Evolutionary conservation across 1,140 invertebrate genomes (phyloP).

Genomic region (Nomia melanderi): DNA sequence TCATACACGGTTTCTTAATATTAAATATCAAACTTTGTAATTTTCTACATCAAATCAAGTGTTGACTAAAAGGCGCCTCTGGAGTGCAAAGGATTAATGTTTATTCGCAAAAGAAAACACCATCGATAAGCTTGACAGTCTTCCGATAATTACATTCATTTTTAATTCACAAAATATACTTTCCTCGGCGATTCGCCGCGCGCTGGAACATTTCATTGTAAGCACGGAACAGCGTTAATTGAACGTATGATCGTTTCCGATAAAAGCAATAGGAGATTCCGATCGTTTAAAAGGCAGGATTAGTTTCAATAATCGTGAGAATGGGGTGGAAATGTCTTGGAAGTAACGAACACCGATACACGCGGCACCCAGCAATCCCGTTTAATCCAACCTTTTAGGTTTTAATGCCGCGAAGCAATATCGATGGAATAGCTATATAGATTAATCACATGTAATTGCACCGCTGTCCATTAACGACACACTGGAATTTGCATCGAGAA

Average conservation of each 20-base stretch:
- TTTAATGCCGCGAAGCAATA: conserved; percentile 9
- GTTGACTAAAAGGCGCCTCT: no score
- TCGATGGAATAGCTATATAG: conserved; percentile 21
- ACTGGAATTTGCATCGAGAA: background rate
- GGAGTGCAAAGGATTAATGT: no score
- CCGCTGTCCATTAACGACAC: background rate
- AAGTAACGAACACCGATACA: background rate
- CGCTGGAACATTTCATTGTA: background rate
- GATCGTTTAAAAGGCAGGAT: background rate
- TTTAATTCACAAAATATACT: no score
- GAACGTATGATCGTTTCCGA: background rate
- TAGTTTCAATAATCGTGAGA: conserved; percentile 22
- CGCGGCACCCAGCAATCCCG: background rate
- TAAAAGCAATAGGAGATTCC: conserved; percentile 7
- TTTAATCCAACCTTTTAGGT: conserved; percentile 19
- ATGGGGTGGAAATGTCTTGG: background rate
- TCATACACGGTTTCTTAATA: no score
- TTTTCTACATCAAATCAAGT: no score
- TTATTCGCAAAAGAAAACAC: no score
- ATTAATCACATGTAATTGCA: conserved; percentile 28
- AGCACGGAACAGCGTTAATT: background rate
- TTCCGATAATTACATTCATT: no score
- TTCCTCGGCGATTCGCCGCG: background rate
- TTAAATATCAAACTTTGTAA: no score
- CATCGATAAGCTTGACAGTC: no score